phyloP scores from a whole-genome alignment of 2,888 invertebrate genomes.

The Nemoura dubitans region DNA sequence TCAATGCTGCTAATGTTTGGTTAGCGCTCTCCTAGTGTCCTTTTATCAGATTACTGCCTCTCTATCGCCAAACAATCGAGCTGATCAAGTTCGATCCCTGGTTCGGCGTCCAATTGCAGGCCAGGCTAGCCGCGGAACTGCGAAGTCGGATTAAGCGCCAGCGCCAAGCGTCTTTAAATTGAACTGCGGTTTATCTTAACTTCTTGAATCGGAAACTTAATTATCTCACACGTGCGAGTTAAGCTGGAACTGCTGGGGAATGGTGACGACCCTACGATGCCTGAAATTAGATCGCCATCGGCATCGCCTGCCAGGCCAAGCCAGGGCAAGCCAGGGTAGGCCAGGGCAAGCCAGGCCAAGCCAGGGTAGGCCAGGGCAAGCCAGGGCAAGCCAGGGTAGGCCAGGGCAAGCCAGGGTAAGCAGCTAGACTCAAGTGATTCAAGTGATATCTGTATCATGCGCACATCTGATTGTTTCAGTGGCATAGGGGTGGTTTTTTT shows the following conservation, averaged over 20 bases:
- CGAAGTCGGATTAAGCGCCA: conserved; percentile 4
- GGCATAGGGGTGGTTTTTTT: neutral
- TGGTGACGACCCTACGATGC: neutral
- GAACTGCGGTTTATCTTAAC: conserved; percentile 31
- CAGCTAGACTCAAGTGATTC: neutral
- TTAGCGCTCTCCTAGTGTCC: neutral
- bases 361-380: too few relatives aligned
- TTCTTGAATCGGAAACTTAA: conserved; percentile 26
- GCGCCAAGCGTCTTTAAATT: conserved; percentile 20
- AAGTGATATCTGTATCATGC: neutral
- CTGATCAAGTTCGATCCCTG: conserved; percentile 19
- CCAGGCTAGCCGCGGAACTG: neutral
- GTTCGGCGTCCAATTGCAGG: neutral
- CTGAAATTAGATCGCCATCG: neutral
- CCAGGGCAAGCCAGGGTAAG: too few relatives aligned
- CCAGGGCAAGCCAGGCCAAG: too few relatives aligned
- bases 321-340: too few relatives aligned
- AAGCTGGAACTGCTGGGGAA: neutral
- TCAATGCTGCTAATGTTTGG: conserved; percentile 26
- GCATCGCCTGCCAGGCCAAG: too few relatives aligned
- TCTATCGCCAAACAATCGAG: conserved; percentile 19
- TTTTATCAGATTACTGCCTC: neutral
- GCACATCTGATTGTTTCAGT: neutral
- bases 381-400: too few relatives aligned
- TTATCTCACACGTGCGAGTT: conserved; percentile 1